phyloP scores from a whole-genome alignment of 2,797 vertebrate species.

The Mastacembelus armatus region DNA sequence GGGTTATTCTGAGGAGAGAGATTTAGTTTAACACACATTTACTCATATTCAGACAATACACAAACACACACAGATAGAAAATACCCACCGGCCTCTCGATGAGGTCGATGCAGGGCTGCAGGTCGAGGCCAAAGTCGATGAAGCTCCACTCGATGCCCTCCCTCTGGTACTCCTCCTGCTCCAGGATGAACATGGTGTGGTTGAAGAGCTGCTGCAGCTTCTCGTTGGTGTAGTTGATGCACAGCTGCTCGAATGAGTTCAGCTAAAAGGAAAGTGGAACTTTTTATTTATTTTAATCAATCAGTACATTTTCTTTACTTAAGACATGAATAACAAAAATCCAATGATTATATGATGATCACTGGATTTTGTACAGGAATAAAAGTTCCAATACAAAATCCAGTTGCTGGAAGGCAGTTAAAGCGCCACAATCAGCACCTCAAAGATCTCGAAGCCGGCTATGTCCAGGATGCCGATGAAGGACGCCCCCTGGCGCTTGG shows the following conservation, averaged over 20 bases:
- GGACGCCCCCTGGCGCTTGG: slow-evolving; percentile 95
- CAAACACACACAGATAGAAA: background rate
- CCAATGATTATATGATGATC: no score
- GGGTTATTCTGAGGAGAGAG: slow-evolving; percentile 88
- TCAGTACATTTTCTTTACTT: no score
- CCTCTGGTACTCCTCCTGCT: slow-evolving; percentile 98
- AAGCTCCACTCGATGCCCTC: slow-evolving; percentile 99
- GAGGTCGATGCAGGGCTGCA: slow-evolving; percentile 99
- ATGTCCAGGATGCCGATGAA: slow-evolving; percentile 99
- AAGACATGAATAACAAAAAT: no score
- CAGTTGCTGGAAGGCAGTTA: no score
- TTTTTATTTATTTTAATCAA: no score
- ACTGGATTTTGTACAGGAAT: no score
- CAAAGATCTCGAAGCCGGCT: slow-evolving; percentile 98
- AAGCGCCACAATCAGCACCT: slow-evolving; percentile 81
- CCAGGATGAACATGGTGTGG: slow-evolving; percentile 99
- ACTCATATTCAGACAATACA: background rate
- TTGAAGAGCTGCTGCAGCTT: slow-evolving; percentile 99
- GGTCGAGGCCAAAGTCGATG: slow-evolving; percentile 97
- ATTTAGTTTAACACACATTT: background rate
- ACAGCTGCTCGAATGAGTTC: slow-evolving; percentile 98
- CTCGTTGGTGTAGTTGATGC: slow-evolving; percentile 99
- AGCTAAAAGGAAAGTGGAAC: slow-evolving; percentile 72
- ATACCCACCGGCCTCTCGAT: slow-evolving; percentile 93
- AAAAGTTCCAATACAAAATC: no score